phyloP scores from a whole-genome alignment of 2,113 vertebrate genomes.

The Otus sunia region DNA sequence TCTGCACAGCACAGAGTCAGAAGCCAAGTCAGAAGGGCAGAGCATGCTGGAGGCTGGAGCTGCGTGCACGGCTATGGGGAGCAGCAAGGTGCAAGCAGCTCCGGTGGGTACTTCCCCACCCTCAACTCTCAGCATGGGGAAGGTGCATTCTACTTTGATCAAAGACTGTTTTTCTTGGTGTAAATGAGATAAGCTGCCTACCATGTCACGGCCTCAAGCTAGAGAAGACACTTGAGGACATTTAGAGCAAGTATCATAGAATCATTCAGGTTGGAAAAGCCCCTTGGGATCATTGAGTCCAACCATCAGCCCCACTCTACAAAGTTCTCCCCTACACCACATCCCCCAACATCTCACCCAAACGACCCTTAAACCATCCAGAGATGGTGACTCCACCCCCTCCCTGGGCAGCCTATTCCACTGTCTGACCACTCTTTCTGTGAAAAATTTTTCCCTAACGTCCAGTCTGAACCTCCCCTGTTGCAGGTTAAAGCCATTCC shows the following conservation, averaged over 20 bases:
- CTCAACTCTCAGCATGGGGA: not conserved
- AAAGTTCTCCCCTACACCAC: too few relatives aligned
- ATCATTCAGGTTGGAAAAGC: too few relatives aligned
- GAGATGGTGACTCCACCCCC: too few relatives aligned
- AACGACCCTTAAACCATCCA: too few relatives aligned
- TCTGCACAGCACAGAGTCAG: not conserved
- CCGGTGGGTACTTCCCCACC: not conserved
- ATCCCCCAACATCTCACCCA: too few relatives aligned
- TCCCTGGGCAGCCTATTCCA: too few relatives aligned
- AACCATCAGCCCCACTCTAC: too few relatives aligned
- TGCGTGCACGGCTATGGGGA: not conserved
- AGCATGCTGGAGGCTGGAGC: not conserved
- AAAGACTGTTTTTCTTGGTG: not conserved
- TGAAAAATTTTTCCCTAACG: too few relatives aligned
- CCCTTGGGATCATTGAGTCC: too few relatives aligned
- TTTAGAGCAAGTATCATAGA: not conserved
- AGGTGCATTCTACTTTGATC: not conserved
- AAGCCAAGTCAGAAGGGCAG: not conserved
- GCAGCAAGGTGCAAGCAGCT: not conserved
- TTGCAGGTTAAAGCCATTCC: too few relatives aligned
- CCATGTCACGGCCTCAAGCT: not conserved
- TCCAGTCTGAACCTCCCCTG: too few relatives aligned
- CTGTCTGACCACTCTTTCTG: too few relatives aligned
- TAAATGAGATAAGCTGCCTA: not conserved
- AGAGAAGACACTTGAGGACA: not conserved